phyloP scores from a whole-genome alignment of 2,888 invertebrate genomes.

The Bombylius major region DNA sequence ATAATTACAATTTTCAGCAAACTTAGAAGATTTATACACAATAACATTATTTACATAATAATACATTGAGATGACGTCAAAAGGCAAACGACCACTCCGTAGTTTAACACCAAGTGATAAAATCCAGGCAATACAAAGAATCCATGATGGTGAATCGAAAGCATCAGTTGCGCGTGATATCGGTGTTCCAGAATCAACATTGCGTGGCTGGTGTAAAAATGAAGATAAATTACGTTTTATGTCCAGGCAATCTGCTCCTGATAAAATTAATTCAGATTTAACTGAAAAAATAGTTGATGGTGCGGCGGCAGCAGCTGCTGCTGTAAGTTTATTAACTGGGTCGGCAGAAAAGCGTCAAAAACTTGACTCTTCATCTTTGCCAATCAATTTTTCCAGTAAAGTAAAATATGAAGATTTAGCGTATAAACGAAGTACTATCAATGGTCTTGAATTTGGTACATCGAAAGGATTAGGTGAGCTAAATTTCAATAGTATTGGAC shows the following conservation, averaged over 20 bases:
- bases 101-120: conserved; percentile 66
- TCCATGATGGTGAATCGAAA: conserved; percentile 74
- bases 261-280: conserved; percentile 39
- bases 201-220: conserved; percentile 80
- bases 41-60: too few relatives aligned
- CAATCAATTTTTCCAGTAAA: conserved; percentile 34
- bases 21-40: too few relatives aligned
- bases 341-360: conserved; percentile 34
- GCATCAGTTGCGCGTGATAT: conserved; percentile 76
- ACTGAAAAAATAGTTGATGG: conserved; percentile 26
- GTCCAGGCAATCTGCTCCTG: conserved; percentile 57
- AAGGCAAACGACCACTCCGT: conserved; percentile 67
- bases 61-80: conserved; percentile 44
- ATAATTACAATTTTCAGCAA: too few relatives aligned
- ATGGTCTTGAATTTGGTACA: conserved; percentile 33
- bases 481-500: conserved; percentile 27
- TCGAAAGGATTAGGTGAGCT: conserved; percentile 29
- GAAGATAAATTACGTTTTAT: conserved; percentile 62
- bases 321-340: conserved; percentile 22
- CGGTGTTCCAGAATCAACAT: conserved; percentile 74
- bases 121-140: conserved; percentile 66
- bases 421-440: conserved; percentile 30
- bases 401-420: conserved; percentile 34
- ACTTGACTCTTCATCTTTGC: conserved; percentile 26
- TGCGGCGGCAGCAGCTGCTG: conserved; percentile 22